Evolutionary conservation across 2,888 invertebrate species (phyloP), one percentile per base, ranked within the genome.

Genomic region (Adelognathus sp.): DNA sequence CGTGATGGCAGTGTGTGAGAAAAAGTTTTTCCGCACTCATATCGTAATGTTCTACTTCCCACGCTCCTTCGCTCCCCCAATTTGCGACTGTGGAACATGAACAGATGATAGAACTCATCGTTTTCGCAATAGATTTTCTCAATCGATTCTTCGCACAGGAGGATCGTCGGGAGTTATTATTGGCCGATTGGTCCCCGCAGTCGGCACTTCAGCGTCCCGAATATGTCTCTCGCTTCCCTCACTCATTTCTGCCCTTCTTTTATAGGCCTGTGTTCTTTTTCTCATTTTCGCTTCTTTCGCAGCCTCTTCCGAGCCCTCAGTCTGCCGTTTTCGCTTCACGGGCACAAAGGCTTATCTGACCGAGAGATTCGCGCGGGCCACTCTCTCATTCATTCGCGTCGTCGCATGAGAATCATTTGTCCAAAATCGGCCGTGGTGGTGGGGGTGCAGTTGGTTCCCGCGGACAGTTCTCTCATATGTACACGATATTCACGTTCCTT

Each of bases 311-410:
- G 66, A 73, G 39, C 77, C 72, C 69, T 54, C n/a, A n/a, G n/a
- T n/a, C 77, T 83, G 61, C 81, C 77, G 76, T 85, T 84, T 82
- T 81, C 75, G 67, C 74, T 46, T 60, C 66, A 31, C 50, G 60
- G n/a, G 63, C 67, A 81, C 82, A 82, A 82, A 82, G 79, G 87
- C 89, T 90, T 90, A 90, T 90, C 90, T 89, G 86, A 83, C 83
- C 84, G 84, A 84, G 83, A 90, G 88, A 90, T 90, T 89, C 89
- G 89, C 88, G 85, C 85, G 83, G 69, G n/a, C n/a, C n/a, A n/a
- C n/a, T n/a, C n/a, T n/a, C 81, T 81, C 81, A 82, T 85, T 82
- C 85, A 84, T 84, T 81, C 83, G 14, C 70, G 16, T 71, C 61
- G 82, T 82, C 75, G 80, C 83, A 82, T 85, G 83, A 81, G 83